Conservation (phyloP, 2,797 vertebrate species). For the Acrossocheilus fasciatus region DNA sequence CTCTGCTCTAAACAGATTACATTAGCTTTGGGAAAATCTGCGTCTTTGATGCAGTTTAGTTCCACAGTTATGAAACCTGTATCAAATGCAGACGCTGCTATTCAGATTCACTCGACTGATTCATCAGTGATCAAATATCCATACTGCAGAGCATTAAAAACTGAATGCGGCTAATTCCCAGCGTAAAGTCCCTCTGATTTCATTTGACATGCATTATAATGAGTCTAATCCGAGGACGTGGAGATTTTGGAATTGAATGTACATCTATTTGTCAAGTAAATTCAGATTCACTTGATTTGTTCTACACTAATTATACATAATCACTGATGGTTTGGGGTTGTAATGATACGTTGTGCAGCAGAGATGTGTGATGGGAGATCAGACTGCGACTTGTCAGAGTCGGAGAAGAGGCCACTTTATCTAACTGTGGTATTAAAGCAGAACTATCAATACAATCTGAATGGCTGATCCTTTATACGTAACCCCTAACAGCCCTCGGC, state of each 20-base stretch:
- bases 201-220: background rate
- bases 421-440: constrained; percentile 49
- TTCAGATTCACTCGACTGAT: constrained; percentile 21
- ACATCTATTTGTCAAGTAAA: constrained; percentile 15
- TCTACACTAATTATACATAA: constrained; percentile 46
- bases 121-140: constrained; percentile 8
- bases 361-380: constrained; percentile 28
- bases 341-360: constrained; percentile 40
- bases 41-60: constrained; percentile 31
- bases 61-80: constrained; percentile 14
- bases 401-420: constrained; percentile 49
- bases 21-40: constrained; percentile 37
- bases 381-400: constrained; percentile 35
- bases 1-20: constrained; percentile 51
- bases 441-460: constrained; percentile 36
- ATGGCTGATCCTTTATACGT: constrained; percentile 24
- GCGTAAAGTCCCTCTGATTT: constrained; percentile 20
- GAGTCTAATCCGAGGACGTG: background rate
- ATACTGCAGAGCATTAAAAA: constrained; percentile 9
- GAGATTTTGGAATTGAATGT: constrained; percentile 2
- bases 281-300: constrained; percentile 38
- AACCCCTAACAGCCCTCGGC: constrained; percentile 1
- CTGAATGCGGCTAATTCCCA: background rate
- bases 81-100: background rate
- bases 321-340: constrained; percentile 14